Percentiles rank a stretch among this genome's conserved stretches.
Evolutionary conservation across 1,140 invertebrate species (phyloP).

Genomic region (Babylonia areolata): DNA sequence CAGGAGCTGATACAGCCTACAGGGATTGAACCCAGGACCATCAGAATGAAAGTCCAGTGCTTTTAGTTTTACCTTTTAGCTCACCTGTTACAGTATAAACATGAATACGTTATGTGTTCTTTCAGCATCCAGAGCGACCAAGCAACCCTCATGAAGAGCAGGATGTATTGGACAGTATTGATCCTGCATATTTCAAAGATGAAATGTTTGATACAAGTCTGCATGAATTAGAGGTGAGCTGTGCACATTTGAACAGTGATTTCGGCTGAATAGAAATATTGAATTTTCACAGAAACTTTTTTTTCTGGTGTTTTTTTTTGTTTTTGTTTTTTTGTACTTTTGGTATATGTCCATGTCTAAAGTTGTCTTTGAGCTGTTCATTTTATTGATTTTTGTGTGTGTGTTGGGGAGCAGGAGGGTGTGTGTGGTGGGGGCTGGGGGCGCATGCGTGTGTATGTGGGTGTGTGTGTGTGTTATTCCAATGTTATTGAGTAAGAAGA

Average conservation of each 20-base stretch:
- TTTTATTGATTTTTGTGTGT: neutral
- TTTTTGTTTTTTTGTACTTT: too few species aligned
- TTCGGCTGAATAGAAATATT: too few species aligned
- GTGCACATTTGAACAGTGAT: too few species aligned
- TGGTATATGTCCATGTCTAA: neutral
- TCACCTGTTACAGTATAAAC: too few species aligned
- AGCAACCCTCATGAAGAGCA: constrained; percentile 82
- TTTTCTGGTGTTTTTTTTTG: too few species aligned
- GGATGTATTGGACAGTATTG: constrained; percentile 85
- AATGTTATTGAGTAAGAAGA: too few species aligned
- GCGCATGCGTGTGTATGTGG: neutral
- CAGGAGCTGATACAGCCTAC: too few species aligned
- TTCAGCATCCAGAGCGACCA: constrained; percentile 53
- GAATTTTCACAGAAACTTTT: too few species aligned
- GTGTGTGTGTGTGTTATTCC: constrained; percentile 1
- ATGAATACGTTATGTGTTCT: too few species aligned
- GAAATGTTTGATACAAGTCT: constrained; percentile 82
- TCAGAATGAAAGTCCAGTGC: too few species aligned
- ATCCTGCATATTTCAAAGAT: constrained; percentile 82
- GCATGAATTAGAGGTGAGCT: constrained; percentile 81
- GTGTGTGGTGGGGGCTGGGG: neutral
- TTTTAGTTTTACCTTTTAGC: too few species aligned
- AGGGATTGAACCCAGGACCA: too few species aligned
- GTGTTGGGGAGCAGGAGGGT: neutral
- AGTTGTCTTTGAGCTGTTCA: neutral